Evolutionary conservation across 35 echinoderm and acorn worm genomes (phyloP).

Genomic region (Acanthaster planci): DNA sequence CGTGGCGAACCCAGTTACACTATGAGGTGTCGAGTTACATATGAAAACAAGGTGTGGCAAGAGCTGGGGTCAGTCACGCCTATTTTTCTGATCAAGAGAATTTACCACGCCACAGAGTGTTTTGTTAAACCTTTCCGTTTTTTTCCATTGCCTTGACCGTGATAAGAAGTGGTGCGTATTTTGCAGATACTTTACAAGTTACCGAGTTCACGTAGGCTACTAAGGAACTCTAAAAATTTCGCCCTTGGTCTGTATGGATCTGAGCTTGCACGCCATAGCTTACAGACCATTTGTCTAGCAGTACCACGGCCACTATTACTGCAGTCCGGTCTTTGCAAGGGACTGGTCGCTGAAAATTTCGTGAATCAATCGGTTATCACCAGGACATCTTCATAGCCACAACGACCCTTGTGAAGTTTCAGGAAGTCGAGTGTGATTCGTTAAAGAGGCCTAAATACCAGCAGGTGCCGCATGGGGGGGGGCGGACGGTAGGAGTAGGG

Average conservation of each 20-base stretch:
- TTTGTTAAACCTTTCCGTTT: too few species aligned
- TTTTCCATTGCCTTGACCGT: too few species aligned
- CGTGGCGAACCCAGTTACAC: too few species aligned
- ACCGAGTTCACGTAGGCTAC: constrained; percentile 58
- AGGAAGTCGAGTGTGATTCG: constrained; percentile 28
- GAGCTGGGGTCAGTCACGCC: too few species aligned
- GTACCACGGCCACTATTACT: constrained; percentile 43
- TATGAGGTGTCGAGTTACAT: too few species aligned
- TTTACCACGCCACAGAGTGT: too few species aligned
- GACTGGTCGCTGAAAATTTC: constrained; percentile 17
- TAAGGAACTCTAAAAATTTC: constrained; percentile 50
- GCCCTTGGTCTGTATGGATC: constrained; percentile 57
- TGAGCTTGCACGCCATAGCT: constrained; percentile 56
- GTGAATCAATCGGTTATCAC: constrained; percentile 63
- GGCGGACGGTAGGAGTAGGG: constrained; percentile 35
- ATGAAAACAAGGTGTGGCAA: too few species aligned
- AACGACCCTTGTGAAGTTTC: constrained; percentile 39
- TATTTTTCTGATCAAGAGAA: too few species aligned
- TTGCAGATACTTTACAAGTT: constrained; percentile 61
- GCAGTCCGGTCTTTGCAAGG: constrained; percentile 60
- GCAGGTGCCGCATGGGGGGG: constrained; percentile 36
- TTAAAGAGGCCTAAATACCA: constrained; percentile 1
- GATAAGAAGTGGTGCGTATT: constrained; percentile 58
- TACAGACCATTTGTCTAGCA: constrained; percentile 64
- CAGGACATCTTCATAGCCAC: constrained; percentile 57